Evolutionary conservation across 2,113 vertebrate genomes (phyloP).

Genomic region (Empidonax traillii): DNA sequence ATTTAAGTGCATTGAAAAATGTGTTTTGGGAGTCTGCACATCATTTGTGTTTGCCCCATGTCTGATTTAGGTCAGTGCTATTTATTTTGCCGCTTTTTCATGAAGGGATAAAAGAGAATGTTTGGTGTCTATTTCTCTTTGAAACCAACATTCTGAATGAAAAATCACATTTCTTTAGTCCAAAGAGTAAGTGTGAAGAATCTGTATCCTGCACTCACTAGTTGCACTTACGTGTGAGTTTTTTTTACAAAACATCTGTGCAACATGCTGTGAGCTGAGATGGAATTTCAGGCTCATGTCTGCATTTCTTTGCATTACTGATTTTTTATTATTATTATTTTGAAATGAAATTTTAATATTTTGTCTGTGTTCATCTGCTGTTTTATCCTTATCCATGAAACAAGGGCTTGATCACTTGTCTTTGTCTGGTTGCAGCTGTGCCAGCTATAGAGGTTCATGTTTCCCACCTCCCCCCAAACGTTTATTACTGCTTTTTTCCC

Average conservation of each 20-base stretch:
- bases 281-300: background rate
- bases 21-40: background rate
- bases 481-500: background rate
- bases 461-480: background rate
- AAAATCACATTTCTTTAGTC: background rate
- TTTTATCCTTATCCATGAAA: conserved; percentile 12
- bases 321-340: background rate
- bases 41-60: background rate
- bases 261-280: conserved; percentile 1
- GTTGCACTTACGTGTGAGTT: conserved; percentile 16
- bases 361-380: conserved; percentile 16
- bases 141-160: background rate
- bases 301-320: conserved; percentile 45
- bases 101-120: background rate
- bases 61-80: background rate
- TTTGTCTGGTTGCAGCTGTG: conserved; percentile 49
- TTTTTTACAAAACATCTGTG: conserved; percentile 65
- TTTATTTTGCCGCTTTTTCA: background rate
- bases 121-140: background rate
- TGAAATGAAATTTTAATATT: conserved; percentile 52
- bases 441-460: conserved; percentile 15
- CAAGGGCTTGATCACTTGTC: conserved; percentile 29
- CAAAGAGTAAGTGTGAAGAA: background rate
- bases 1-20: background rate
- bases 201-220: background rate